A percentile compares a stretch with the other conserved stretches of the same genome.
Conservation (phyloP, 2,113 vertebrate genomes). For the Fukomys damarensis region DNA sequence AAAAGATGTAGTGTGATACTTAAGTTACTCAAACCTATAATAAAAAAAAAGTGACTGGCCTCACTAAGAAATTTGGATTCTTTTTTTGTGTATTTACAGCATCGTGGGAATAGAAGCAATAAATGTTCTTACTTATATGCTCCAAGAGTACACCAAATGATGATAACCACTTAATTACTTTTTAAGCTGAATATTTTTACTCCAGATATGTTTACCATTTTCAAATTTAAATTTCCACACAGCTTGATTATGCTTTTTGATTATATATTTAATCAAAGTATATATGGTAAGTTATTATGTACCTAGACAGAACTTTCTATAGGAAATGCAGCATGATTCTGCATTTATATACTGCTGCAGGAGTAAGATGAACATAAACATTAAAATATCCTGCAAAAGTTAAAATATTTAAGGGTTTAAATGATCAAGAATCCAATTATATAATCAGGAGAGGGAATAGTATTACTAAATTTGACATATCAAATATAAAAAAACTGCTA, state of each 20-base stretch:
- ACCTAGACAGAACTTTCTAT: neutral
- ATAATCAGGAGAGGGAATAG: neutral
- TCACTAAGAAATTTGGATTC: neutral
- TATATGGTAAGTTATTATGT: neutral
- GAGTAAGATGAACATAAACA: neutral
- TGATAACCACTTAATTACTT: conserved; percentile 64
- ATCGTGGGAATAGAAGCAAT: neutral
- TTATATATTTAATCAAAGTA: neutral
- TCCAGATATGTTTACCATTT: conserved; percentile 39
- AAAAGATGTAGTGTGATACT: neutral
- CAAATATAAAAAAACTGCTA: neutral
- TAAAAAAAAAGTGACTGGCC: neutral
- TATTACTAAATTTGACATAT: neutral
- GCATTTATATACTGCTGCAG: neutral
- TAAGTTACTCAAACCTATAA: conserved; percentile 33
- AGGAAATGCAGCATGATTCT: neutral
- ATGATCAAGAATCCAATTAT: neutral
- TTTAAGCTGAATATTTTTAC: neutral
- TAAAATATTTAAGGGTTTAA: neutral
- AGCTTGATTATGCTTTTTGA: conserved; percentile 20
- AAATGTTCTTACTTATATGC: neutral
- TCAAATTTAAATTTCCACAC: conserved; percentile 40
- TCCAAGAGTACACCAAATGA: neutral
- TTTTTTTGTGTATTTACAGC: neutral
- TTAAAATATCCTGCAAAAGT: neutral